Evolutionary conservation across 2,113 vertebrate genomes (phyloP).

Genomic region (Melanerpes aurifrons): DNA sequence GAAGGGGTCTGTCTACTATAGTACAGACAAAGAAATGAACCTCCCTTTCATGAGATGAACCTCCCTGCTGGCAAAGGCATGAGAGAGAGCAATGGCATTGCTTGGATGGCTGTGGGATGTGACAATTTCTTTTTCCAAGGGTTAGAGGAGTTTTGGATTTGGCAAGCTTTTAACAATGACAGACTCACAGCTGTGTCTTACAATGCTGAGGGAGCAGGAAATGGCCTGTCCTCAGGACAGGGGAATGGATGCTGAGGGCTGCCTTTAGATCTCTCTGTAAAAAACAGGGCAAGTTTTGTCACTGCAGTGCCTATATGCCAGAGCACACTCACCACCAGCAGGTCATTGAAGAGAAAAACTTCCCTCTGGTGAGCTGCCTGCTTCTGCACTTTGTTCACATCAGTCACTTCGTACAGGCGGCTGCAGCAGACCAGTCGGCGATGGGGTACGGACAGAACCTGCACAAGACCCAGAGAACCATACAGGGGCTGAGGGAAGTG

Average conservation of each 20-base stretch:
- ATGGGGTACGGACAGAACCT: constrained; percentile 95
- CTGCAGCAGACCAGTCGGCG: constrained; percentile 97
- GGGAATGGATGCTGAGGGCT: not conserved
- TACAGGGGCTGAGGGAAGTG: not conserved
- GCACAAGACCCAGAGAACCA: not conserved
- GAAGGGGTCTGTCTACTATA: not conserved
- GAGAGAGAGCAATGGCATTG: constrained; percentile 2
- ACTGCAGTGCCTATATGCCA: not conserved
- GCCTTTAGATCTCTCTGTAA: not conserved
- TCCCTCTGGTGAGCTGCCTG: constrained; percentile 96
- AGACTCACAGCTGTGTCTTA: not conserved
- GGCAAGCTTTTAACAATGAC: not conserved
- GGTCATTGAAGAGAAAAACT: constrained; percentile 98
- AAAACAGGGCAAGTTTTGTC: not conserved
- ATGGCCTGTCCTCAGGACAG: not conserved
- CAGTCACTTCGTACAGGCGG: constrained; percentile 94
- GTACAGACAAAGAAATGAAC: constrained; percentile 15
- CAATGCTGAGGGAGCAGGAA: not conserved
- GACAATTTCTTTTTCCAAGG: not conserved
- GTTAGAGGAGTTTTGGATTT: not conserved
- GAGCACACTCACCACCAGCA: constrained; percentile 89
- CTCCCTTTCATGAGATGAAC: constrained; percentile 14
- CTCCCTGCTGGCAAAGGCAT: constrained; percentile 24
- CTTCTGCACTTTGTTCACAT: constrained; percentile 96
- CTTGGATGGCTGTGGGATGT: not conserved